These are phyloP conservation scores for Thysanoteuthis rhombus DNA, from an alignment of 2,888 invertebrate species.

Conservation along the genomic window DNA sequence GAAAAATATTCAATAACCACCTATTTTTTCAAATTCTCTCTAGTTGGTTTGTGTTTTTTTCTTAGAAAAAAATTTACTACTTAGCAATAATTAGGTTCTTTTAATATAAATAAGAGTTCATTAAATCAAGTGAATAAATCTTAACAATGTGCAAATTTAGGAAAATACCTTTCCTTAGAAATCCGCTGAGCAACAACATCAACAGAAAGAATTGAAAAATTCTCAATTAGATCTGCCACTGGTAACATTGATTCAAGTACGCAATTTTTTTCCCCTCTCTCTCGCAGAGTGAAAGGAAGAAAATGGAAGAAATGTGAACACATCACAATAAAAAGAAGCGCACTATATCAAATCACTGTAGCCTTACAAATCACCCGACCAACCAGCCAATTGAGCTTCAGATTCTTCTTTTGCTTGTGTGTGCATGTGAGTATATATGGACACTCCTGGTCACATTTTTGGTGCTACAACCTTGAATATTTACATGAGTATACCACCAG, in stretches of 20 bases:
- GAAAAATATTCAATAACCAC: too few relatives aligned
- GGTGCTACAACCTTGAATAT: too few relatives aligned
- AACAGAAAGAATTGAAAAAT: background rate
- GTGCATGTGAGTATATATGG: too few relatives aligned
- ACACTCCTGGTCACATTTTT: too few relatives aligned
- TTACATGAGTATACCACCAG: too few relatives aligned
- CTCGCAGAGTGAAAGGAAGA: background rate
- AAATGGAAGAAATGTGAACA: background rate
- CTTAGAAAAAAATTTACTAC: background rate
- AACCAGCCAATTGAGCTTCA: too few relatives aligned
- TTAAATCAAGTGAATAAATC: background rate
- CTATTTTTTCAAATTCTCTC: too few relatives aligned
- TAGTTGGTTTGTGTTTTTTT: too few relatives aligned
- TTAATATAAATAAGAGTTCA: background rate
- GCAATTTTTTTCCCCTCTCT: background rate
- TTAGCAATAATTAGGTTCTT: background rate
- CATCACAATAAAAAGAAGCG: background rate
- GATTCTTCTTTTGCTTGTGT: too few relatives aligned
- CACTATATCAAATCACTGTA: too few relatives aligned
- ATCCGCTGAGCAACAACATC: background rate
- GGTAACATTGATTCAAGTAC: background rate
- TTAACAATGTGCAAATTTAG: background rate
- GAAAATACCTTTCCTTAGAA: background rate
- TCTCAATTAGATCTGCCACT: background rate
- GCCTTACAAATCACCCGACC: too few relatives aligned